Evolutionary conservation across 2,797 vertebrate genomes (phyloP).

Genomic region (Cirrhinus mrigala): DNA sequence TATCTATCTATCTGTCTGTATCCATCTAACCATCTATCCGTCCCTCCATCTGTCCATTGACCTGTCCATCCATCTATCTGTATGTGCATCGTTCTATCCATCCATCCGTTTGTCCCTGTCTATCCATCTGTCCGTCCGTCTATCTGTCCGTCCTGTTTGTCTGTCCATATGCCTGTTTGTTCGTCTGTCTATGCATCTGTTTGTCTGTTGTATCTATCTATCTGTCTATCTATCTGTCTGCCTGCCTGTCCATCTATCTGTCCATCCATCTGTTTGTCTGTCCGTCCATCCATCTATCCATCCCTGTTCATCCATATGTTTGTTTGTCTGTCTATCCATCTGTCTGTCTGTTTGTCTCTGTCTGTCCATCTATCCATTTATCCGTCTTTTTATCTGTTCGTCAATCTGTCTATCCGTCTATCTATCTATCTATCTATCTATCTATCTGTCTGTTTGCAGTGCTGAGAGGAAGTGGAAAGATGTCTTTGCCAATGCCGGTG

Average conservation of each 20-base stretch:
- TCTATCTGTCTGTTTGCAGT: constrained; percentile 64
- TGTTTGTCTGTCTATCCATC: background rate
- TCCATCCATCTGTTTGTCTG: background rate
- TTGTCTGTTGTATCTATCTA: background rate
- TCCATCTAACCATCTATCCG: background rate
- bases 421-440: background rate
- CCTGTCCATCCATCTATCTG: background rate
- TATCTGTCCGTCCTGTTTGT: background rate
- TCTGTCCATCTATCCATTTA: background rate
- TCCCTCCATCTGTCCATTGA: background rate
- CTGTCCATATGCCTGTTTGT: background rate
- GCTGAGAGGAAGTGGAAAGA: constrained; percentile 77
- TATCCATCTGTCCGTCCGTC: background rate
- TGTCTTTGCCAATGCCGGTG: constrained; percentile 80
- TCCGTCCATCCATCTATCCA: background rate
- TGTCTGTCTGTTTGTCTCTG: background rate
- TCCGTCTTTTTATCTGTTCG: background rate
- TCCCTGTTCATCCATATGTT: background rate
- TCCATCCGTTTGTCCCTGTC: background rate
- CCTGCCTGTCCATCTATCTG: background rate
- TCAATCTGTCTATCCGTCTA: background rate
- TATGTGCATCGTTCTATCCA: background rate
- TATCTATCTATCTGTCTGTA: background rate
- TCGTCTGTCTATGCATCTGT: no score
- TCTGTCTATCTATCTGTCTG: background rate